Evolutionary conservation across 2,888 invertebrate species (phyloP), one percentile per base, ranked within the genome.

Genomic region (Scaptomyza parva): DNA sequence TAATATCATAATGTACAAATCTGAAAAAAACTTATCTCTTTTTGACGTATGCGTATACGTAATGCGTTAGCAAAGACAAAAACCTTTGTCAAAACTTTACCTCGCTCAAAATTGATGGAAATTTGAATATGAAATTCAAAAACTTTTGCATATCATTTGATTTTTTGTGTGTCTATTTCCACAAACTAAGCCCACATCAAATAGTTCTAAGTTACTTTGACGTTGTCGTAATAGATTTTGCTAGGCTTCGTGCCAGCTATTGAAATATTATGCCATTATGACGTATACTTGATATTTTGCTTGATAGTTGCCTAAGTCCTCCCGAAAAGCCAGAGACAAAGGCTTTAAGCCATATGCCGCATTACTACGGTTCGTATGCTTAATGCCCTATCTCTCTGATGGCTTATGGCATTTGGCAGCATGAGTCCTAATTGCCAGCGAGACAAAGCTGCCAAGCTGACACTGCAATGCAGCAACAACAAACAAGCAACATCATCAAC

Each of bases 401-500:
- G 37, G 53, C 47, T 47, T 48, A 12, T 52, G 60, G 24, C 55
- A 14, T 52, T 44, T 62, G 45, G 43, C 53, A 35, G 52, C 40
- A 41, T 45, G n/a, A 44, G 22, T 47, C n/a, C 52, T 73, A 72
- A 77, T 77, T 73, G 66, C 54, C 59, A 41, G 43, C 12, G 44
- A 28, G 44, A 28, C 67, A 60, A 60, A 40, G 40, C 60, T 59
- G 55, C 30, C 68, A 64, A 45, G 53, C 47, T 59, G 14, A 35
- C 33, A 12, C n/a, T n/a, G n/a, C n/a, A n/a, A n/a, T n/a, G n/a
- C 37, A 17, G 17, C 40, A 55, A 54, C 62, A 52, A 50, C 43
- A 53, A 30, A 11, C 35, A 48, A 47, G 45, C 54, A 35, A 37
- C 48, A 37, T n/a, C n/a, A n/a, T n/a, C n/a, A n/a, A n/a, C 9